phyloP scores from a whole-genome alignment of 2,888 invertebrate species.

The Pristionchus japonicus region DNA sequence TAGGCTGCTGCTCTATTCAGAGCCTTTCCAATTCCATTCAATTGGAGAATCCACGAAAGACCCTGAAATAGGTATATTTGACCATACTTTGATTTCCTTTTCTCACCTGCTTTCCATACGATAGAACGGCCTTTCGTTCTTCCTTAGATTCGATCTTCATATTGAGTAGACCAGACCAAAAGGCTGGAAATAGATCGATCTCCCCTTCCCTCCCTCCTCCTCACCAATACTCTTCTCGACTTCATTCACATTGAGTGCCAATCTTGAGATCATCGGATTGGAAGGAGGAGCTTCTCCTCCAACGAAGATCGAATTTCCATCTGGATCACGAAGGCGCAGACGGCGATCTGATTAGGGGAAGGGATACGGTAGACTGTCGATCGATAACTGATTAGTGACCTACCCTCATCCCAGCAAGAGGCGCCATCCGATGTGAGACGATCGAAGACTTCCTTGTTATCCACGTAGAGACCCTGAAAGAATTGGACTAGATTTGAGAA shows the following conservation, averaged over 20 bases:
- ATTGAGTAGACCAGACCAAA: constrained; percentile 45
- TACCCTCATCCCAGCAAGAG: constrained; percentile 32
- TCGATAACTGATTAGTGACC: background rate
- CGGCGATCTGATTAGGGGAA: background rate
- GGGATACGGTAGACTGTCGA: background rate
- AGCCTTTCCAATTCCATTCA: constrained; percentile 75
- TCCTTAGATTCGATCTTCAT: constrained; percentile 32
- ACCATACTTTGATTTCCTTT: too few species aligned
- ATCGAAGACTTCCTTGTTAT: constrained; percentile 34
- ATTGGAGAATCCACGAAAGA: constrained; percentile 83
- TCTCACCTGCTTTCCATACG: background rate
- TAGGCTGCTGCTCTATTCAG: constrained; percentile 90
- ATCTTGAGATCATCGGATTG: constrained; percentile 84
- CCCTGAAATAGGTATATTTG: too few species aligned
- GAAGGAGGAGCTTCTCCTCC: constrained; percentile 85
- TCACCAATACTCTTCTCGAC: constrained; percentile 82
- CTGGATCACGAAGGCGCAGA: constrained; percentile 82
- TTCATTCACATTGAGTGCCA: constrained; percentile 86
- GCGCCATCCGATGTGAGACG: background rate
- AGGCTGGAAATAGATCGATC: background rate
- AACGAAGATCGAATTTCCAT: constrained; percentile 90
- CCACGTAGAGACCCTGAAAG: constrained; percentile 30
- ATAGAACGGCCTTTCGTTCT: background rate
- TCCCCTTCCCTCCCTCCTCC: background rate
- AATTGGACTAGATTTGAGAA: background rate